Base-by-base conservation (phyloP, 1,140 invertebrate species). In the Drosophila rhopaloa region DNA sequence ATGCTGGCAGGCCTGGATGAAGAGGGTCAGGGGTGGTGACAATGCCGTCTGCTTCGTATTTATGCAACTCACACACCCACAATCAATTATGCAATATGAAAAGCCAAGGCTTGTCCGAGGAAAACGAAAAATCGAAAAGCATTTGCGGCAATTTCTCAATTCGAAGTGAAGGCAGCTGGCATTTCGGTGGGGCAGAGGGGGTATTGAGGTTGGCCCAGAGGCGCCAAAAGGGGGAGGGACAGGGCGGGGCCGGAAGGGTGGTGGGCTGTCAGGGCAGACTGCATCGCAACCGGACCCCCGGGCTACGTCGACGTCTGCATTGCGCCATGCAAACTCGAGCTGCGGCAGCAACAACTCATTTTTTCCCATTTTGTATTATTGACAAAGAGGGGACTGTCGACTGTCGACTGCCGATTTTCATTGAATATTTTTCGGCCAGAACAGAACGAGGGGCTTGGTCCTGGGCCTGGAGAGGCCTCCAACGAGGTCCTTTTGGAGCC, bases 41-140 rank as follows among this genome's bases (percentile, higher is more conserved):
- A 76, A 70, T 60, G 73, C 63, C 62, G 47, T 70, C 72, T 76
- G 75, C 74, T 77, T 48, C 50, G 55, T 68, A 68, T 68, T 68
- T 59, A 76, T 66, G 56, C 73, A 71, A 59, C 58, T 59, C 43
- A 68, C 50, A 51, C 56, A 58, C 48, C 47, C 74, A 86, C 83
- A 88, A 86, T 86, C 82, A 86, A 86, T 86, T 86, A 86, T 86
- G 82, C 83, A 82, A 88, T 86, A 81, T 74, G 75, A 88, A 88
- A 86, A 88, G 75, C 66, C 83, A 88, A 86, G 83, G 72, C 59
- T 76, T 79, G 83, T 82, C 75, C 79, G 61, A 67, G 62, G 54
- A 66, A 58, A 44, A 72, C 79, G 82, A 86, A 88, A 86, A 82
- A 88, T 88, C 83, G 82, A 86, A 88, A 88, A 81, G 82, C 83